These are phyloP conservation scores for Chironomus striatipennis DNA, from an alignment of 1,140 invertebrate genomes.

Conservation along the genomic window DNA sequence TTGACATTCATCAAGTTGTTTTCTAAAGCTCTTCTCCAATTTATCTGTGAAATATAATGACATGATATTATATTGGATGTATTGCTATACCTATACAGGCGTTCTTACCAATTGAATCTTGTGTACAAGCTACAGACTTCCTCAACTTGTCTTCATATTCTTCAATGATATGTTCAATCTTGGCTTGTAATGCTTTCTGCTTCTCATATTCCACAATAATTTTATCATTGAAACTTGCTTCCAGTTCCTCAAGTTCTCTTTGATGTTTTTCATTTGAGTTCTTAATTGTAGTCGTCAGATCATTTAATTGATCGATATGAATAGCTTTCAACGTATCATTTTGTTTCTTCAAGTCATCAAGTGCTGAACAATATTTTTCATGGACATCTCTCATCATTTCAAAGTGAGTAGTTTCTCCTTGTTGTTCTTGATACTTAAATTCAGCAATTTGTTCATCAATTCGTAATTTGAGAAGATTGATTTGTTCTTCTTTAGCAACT, in stretches of 20 bases:
- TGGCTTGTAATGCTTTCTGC: conserved; percentile 60
- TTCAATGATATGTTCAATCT: conserved; percentile 59
- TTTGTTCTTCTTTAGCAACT: conserved; percentile 53
- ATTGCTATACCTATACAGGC: background rate
- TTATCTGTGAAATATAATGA: conserved; percentile 29
- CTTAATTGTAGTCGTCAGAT: conserved; percentile 56
- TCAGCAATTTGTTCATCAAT: conserved; percentile 64
- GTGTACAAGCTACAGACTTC: conserved; percentile 36
- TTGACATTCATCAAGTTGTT: conserved; percentile 37
- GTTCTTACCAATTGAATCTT: conserved; percentile 32
- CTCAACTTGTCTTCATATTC: conserved; percentile 58
- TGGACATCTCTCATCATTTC: conserved; percentile 58
- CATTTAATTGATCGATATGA: conserved; percentile 59
- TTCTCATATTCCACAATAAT: conserved; percentile 83
- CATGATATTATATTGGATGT: no score
- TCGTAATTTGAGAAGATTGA: conserved; percentile 51
- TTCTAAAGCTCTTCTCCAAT: conserved; percentile 38
- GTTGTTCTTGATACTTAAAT: conserved; percentile 58
- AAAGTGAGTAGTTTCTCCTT: conserved; percentile 54
- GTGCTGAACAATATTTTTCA: conserved; percentile 54
- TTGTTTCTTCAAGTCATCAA: conserved; percentile 60
- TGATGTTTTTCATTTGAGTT: conserved; percentile 61
- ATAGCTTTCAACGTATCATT: conserved; percentile 58
- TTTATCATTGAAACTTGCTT: conserved; percentile 68
- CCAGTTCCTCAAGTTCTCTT: conserved; percentile 57